Percentiles rank a stretch among this genome's conserved stretches.
phyloP scores from a whole-genome alignment of 2,113 vertebrate species.

The Calidris pygmaea region DNA sequence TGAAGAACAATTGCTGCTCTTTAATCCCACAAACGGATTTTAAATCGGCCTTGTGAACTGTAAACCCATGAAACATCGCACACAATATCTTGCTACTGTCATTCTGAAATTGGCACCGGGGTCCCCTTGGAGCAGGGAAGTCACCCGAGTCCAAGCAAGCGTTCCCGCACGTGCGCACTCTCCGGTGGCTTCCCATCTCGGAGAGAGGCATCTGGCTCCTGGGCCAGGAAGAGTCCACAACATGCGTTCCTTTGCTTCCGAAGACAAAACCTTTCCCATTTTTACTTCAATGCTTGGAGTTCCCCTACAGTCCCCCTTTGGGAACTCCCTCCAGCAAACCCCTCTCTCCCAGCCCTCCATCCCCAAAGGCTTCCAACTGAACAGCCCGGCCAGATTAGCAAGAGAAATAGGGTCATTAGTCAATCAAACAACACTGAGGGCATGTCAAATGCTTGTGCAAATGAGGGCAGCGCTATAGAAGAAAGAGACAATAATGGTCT shows the following conservation, averaged over 20 bases:
- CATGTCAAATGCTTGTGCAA: not conserved
- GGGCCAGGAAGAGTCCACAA: not conserved
- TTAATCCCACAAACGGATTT: not conserved
- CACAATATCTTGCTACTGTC: not conserved
- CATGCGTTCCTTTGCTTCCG: not conserved
- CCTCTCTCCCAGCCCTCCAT: not conserved
- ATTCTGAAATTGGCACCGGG: not conserved
- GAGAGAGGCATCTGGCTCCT: not conserved
- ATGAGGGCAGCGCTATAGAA: not conserved
- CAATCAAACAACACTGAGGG: not conserved
- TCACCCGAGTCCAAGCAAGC: not conserved
- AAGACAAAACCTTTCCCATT: not conserved
- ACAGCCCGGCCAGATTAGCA: not conserved
- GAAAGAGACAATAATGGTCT: not conserved
- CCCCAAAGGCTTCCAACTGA: not conserved
- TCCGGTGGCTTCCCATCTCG: accelerated
- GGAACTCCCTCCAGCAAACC: not conserved
- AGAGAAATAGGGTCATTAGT: not conserved
- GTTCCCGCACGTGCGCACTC: accelerated
- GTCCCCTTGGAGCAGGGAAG: not conserved
- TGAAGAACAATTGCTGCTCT: slow-evolving; percentile 25
- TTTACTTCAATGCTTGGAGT: accelerated
- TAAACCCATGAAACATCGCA: not conserved
- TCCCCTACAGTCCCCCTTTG: not conserved
- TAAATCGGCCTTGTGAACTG: not conserved